Percentiles rank a stretch among this genome's conserved stretches.
Evolutionary conservation across 2,888 invertebrate genomes (phyloP).

Genomic region (Schizaphis graminum): DNA sequence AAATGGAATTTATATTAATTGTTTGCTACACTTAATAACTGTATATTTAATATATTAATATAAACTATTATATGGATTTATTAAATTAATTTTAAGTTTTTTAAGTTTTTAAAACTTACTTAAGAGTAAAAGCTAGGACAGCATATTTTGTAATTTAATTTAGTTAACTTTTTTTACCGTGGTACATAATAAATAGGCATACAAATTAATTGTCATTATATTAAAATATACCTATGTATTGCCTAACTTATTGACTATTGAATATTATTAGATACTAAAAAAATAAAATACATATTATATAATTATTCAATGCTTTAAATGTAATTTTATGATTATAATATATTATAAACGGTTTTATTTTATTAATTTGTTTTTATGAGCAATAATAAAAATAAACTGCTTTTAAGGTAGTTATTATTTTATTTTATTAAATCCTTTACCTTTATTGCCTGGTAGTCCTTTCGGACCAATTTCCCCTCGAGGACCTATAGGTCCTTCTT

Average conservation of each 20-base stretch:
- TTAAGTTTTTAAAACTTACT: too few species aligned
- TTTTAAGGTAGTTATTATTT: not conserved
- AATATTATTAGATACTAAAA: not conserved
- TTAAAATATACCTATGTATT: not conserved
- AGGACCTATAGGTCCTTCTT: slow-evolving; percentile 72
- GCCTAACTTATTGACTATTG: not conserved
- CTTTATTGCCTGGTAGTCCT: slow-evolving; percentile 76
- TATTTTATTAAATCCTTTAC: slow-evolving; percentile 66
- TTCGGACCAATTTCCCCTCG: slow-evolving; percentile 79
- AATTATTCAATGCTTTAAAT: not conserved
- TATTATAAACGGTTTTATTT: not conserved
- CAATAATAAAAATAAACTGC: not conserved
- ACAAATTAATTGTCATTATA: not conserved
- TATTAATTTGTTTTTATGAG: not conserved
- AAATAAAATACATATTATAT: not conserved
- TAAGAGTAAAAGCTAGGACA: not conserved
- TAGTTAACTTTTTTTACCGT: not conserved
- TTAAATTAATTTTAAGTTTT: too few species aligned
- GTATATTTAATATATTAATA: too few species aligned
- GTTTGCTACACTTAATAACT: too few species aligned
- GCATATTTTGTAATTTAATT: not conserved
- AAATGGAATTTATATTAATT: too few species aligned
- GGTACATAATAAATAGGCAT: not conserved
- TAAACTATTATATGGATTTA: too few species aligned
- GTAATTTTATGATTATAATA: not conserved